Evolutionary conservation across 2,113 vertebrate species (phyloP), one percentile per base, ranked within the genome.

Genomic region (Pseudorhombus dupliciocellatus): DNA sequence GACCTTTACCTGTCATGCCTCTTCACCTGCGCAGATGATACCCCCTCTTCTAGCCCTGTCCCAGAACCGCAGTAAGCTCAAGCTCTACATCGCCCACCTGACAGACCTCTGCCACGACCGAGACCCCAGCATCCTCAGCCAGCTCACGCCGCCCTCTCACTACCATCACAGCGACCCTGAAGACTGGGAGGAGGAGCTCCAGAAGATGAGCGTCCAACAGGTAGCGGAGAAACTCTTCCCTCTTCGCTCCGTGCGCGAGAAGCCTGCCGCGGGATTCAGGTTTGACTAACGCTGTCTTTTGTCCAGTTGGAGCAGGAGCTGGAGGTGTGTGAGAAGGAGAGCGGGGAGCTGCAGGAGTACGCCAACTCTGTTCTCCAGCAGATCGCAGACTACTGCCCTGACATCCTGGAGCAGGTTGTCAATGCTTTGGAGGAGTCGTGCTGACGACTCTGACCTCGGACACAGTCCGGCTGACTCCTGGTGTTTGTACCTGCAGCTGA

Each of bases 361-460:
- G 97, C 98, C 92, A 98, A 99, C 51, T 91, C 95, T 66, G 94
- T 99, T 57, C 94, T 99, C n/a, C 98, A 99, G 90, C 96, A 98
- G 91, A 99, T 99, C 18, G 97, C 97, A 0, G 98, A 99, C 82
- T 97, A 97, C 93, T 99, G 98, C 92, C 98, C 98, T 0, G 98
- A 99, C 89, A 99, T 99, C 92, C 94, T 99, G 87, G 98, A 99
- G 91, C 97, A 98, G 90, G 98, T 99, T 1, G 98, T 99, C 89
- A 99, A 97, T 0, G 96, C 97, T 4, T 91, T 99, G 48, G 98
- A 99, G 88, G 98, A 99, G 91, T 98, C 97, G 0, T 99, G 95
- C 56, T 99, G 90, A 94, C 83, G 53, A 44, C 67, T 56, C 77
- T 71, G 71, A 88, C 78, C 75, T 84, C 60, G 51, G 48, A 68